Evolutionary conservation across 2,888 invertebrate species (phyloP), one percentile per base, ranked within the genome.

Genomic region (Atrina japonica): DNA sequence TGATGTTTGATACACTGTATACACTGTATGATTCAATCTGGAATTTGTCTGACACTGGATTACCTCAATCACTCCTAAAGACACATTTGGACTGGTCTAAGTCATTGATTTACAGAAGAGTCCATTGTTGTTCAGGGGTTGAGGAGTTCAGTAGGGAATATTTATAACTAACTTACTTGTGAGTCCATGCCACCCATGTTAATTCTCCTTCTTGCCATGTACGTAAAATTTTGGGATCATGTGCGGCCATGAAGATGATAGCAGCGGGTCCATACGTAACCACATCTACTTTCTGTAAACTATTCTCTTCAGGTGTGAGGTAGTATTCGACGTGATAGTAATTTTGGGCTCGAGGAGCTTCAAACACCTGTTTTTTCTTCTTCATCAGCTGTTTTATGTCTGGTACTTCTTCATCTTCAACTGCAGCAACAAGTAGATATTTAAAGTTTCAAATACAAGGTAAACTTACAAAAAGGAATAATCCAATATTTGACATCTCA

Each of bases 161-260:
- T n/a, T n/a, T n/a, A n/a, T n/a, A n/a, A n/a, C n/a, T 35, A 21
- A 55, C 72, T 71, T 75, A 89, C 90, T 84, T 87, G 59, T 89
- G 86, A n/a, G 88, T 80, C 90, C 90, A 90, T 1, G 89, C 87
- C 11, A 88, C 82, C 90, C 90, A 90, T 0, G 89, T 88, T 40
- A 86, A 75, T 30, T 88, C 86, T 0, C 88, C 89, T 66, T 88
- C 89, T 59, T 84, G 84, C 90, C 90, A 90, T 0, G 88, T 89
- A 69, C 86, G 86, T 60, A 90, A 76, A 18, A 89, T 86, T 45
- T 83, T 82, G 0, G 89, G 80, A 27, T 90, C 90, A 47, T 86
- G 84, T 30, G 77, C 74, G 1, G 58, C 61, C 70, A 88, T 85
- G 77, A 86, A 90, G 30, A 90, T 84, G 72, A 89, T 89, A 49